Conservation (phyloP, 2,797 vertebrate species). For the Chloroceryle amazona region DNA sequence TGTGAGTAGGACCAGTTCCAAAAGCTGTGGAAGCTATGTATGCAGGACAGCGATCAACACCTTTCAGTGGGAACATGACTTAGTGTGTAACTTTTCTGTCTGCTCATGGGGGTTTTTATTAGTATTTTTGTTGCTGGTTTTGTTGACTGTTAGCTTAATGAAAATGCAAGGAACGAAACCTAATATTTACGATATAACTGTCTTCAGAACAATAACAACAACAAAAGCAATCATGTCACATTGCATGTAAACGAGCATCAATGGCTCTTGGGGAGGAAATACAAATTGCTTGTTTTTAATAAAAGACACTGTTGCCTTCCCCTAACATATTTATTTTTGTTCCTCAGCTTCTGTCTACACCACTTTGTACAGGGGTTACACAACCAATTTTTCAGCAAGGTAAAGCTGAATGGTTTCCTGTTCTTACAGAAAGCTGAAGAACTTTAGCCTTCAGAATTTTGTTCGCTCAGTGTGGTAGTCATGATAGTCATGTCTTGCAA, state of each 20-base stretch:
- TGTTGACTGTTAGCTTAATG: background rate
- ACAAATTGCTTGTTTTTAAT: background rate
- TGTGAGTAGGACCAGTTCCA: background rate
- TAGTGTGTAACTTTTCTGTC: background rate
- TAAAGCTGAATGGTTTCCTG: background rate
- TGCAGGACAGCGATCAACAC: accelerated
- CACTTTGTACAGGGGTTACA: background rate
- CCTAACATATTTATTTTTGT: background rate
- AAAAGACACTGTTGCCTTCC: background rate
- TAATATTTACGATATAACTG: background rate
- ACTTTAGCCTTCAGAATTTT: background rate
- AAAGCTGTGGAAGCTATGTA: background rate
- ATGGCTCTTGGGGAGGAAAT: background rate
- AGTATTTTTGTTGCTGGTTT: background rate
- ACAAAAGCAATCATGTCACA: background rate
- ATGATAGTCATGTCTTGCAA: background rate
- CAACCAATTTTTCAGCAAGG: slow-evolving; percentile 1
- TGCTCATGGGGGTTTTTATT: background rate
- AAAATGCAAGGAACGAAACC: background rate
- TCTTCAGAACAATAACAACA: background rate
- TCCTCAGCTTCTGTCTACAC: background rate
- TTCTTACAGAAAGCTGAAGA: background rate
- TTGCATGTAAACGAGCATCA: background rate
- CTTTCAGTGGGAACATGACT: background rate
- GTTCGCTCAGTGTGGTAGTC: background rate